A percentile compares a stretch with the other conserved stretches of the same genome.
Conservation (phyloP, 2,797 vertebrate genomes). For the Limnodromus scolopaceus region DNA sequence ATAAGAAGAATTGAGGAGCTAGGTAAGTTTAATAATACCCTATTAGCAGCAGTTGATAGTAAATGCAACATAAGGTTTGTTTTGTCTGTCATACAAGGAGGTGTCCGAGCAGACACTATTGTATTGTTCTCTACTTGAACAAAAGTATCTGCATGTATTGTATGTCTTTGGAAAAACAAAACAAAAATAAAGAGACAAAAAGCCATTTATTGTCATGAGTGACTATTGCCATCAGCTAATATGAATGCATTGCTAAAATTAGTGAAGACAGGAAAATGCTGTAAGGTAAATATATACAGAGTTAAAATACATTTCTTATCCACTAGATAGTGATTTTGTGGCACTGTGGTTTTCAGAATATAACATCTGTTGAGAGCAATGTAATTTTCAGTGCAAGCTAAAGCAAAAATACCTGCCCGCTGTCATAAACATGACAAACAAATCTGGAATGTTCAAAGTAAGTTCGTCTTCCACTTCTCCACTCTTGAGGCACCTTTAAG, state of each 20-base stretch:
- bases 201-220: conserved; percentile 74
- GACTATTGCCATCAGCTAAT: conserved; percentile 80
- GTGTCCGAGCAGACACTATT: conserved; percentile 75
- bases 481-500: conserved; percentile 73
- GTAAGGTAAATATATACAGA: conserved; percentile 89
- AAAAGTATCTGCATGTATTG: conserved; percentile 74
- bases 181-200: conserved; percentile 75
- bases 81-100: conserved; percentile 83
- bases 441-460: conserved; percentile 89
- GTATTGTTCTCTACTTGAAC: conserved; percentile 73
- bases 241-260: conserved; percentile 83
- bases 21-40: conserved; percentile 80
- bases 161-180: conserved; percentile 77
- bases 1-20: conserved; percentile 78
- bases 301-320: conserved; percentile 80
- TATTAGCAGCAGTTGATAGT: conserved; percentile 84
- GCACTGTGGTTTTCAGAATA: conserved; percentile 78
- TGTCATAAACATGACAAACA: conserved; percentile 76
- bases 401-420: conserved; percentile 84
- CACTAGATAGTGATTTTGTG: conserved; percentile 79
- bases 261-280: conserved; percentile 85
- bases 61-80: conserved; percentile 85
- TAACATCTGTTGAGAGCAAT: conserved; percentile 79
- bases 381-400: conserved; percentile 92
- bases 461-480: conserved; percentile 75